phyloP scores from a whole-genome alignment of 2,113 vertebrate genomes.

The Paradisaea rubra region DNA sequence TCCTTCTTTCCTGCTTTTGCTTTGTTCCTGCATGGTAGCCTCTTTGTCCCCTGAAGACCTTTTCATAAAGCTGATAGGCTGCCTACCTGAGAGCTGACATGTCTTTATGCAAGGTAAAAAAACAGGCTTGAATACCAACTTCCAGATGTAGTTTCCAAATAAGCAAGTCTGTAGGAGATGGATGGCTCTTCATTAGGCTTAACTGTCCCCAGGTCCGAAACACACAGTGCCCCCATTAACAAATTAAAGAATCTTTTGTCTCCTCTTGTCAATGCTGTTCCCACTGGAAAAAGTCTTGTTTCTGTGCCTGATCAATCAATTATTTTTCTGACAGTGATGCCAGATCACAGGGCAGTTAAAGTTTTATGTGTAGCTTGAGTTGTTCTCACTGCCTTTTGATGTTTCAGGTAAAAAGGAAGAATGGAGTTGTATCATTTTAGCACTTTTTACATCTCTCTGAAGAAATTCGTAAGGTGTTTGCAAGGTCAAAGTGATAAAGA shows the following conservation, averaged over 20 bases:
- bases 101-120: not conserved
- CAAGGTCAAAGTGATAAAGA: not conserved
- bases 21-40: not conserved
- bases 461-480: not conserved
- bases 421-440: not conserved
- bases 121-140: not conserved
- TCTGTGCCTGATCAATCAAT: not conserved
- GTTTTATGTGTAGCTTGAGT: not conserved
- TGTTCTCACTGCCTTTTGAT: not conserved
- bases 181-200: not conserved
- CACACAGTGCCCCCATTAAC: not conserved
- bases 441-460: not conserved
- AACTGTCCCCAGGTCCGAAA: not conserved
- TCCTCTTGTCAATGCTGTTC: not conserved
- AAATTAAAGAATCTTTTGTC: not conserved
- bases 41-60: not conserved
- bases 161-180: not conserved
- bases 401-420: not conserved
- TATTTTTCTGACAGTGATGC: not conserved
- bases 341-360: not conserved
- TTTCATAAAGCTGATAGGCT: not conserved
- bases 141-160: not conserved
- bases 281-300: not conserved
- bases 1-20: not conserved
- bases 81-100: accelerated